Evolutionary conservation across 2,888 invertebrate species (phyloP).

Genomic region (Anaspis maculata): DNA sequence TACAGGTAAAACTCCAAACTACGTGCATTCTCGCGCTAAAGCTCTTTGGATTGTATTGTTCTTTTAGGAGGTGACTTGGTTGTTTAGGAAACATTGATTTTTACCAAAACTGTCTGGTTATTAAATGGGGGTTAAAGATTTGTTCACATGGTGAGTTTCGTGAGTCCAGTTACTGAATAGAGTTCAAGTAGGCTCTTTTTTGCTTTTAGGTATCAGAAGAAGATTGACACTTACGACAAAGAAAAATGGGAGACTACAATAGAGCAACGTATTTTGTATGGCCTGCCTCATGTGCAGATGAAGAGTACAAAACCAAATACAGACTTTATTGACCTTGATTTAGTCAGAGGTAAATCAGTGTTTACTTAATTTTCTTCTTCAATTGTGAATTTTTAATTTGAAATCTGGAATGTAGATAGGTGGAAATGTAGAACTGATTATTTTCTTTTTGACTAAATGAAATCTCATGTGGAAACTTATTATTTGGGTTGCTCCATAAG

Average conservation of each 20-base stretch:
- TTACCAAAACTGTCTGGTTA: too few species aligned
- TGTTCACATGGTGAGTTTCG: conserved; percentile 30
- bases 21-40: too few species aligned
- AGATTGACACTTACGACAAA: conserved; percentile 95
- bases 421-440: too few species aligned
- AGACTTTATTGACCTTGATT: conserved; percentile 91
- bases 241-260: conserved; percentile 96
- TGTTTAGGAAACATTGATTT: too few species aligned
- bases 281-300: conserved; percentile 66
- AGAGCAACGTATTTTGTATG: conserved; percentile 82
- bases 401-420: neutral
- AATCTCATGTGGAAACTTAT: too few species aligned
- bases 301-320: conserved; percentile 76
- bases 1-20: too few species aligned
- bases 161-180: too few species aligned
- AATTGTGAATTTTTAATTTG: neutral
- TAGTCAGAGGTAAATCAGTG: conserved; percentile 70
- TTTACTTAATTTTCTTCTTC: neutral
- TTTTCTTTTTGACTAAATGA: conserved; percentile 1
- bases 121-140: conserved; percentile 34
- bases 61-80: too few species aligned
- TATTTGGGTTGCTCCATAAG: too few species aligned
- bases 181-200: too few species aligned
- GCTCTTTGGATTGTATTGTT: too few species aligned
- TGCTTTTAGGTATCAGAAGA: conserved; percentile 75